Evolutionary conservation across 1,140 invertebrate genomes (phyloP), one percentile per base, ranked within the genome.

Genomic region (Nebria ingens): DNA sequence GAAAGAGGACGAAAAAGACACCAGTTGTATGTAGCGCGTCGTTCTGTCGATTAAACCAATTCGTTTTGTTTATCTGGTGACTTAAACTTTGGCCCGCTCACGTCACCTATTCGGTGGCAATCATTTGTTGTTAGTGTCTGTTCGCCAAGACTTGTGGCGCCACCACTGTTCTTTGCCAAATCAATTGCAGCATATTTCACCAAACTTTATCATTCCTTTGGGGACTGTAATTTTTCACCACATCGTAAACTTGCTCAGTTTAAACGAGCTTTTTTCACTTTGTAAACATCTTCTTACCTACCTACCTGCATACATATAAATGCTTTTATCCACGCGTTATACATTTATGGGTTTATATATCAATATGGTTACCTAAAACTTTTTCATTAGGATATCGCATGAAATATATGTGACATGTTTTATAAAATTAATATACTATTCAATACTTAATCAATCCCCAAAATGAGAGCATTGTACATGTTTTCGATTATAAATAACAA

Each of bases 161-260:
- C 50, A 9, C 13, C 42, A 49, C 42, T 4, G 25, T n/a, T n/a
- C n/a, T 29, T 29, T 29, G 25, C 25, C 25, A 49, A 22, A 51
- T 51, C 50, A 51, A 51, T 51, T 49, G 42, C 42, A 17, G 42
- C 12, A 49, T 49, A 49, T 49, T 51, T 51, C 50, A 51, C 50
- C 15, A 21, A 51, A 51, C 11, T 51, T 51, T 51, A 19, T 51
- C 50, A 19, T 51, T 51, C 21, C 15, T n/a, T 20, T 11, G 3
- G 40, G 17, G 40, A 45, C 6, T 4, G 40, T 45, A 45, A 6
- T 34, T 45, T 45, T 45, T 45, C 40, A 17, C 40, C 17, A 17
- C 6, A 6, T 6, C 40, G 40, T 45, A 45, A 45, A 45, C 40
- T 45, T 29, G 25, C 6, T 9, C 25, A 34, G 6, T 34, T n/a